These are phyloP conservation scores for Watsonalla cultraria DNA, from an alignment of 2,888 invertebrate species.

Conservation along the genomic window DNA sequence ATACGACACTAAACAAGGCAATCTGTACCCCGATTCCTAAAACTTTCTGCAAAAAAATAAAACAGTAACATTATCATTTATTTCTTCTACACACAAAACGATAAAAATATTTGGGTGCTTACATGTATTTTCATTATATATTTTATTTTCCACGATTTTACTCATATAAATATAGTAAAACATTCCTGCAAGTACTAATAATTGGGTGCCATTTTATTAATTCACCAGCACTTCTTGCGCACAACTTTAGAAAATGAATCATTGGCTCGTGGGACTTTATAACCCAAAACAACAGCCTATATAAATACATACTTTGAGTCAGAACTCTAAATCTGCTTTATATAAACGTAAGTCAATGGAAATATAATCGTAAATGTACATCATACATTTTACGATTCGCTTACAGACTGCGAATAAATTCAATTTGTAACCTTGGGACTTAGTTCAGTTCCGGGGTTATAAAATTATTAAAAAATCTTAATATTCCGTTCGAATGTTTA, in stretches of 20 bases:
- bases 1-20: neutral
- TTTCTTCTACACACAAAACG: no score
- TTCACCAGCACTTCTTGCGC: neutral
- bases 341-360: neutral
- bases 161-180: no score
- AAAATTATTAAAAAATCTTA: no score
- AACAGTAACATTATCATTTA: neutral
- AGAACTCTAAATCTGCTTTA: neutral
- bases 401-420: neutral
- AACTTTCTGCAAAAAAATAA: neutral
- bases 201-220: neutral
- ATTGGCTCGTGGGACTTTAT: neutral
- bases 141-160: no score
- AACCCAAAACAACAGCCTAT: constrained; percentile 1
- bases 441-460: no score
- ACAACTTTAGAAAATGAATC: neutral
- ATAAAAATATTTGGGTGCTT: no score
- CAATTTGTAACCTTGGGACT: no score
- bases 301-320: constrained; percentile 1
- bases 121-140: no score
- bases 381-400: neutral
- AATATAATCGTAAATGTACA: neutral
- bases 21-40: neutral
- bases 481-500: no score
- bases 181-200: no score